phyloP scores from a whole-genome alignment of 23 tunicate genomes.

The Diplosoma virens region DNA sequence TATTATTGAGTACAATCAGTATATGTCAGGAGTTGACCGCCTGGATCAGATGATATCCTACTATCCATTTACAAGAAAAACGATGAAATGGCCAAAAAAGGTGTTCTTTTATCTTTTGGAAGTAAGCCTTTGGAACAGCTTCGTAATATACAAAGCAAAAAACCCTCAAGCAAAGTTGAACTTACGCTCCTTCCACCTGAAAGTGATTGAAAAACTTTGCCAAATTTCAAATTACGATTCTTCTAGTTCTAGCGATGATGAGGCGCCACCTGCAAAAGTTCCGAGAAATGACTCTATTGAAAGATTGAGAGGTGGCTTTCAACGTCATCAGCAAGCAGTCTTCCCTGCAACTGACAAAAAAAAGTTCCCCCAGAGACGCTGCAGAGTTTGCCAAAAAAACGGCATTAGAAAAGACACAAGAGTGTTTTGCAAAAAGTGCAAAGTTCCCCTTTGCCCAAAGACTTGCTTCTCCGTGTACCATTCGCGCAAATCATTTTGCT shows the following conservation, averaged over 20 bases:
- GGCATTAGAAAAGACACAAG: constrained; percentile 29
- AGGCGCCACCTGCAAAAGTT: constrained; percentile 17
- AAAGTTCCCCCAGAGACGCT: constrained; percentile 22
- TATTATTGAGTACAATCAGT: constrained; percentile 28
- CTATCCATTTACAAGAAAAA: constrained; percentile 29
- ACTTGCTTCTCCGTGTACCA: constrained; percentile 1
- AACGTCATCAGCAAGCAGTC: constrained; percentile 25
- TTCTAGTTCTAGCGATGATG: constrained; percentile 15
- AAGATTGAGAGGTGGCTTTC: constrained; percentile 28
- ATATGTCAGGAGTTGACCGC: constrained; percentile 31
- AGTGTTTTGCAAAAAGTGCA: constrained; percentile 17
- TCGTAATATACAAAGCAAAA: constrained; percentile 15
- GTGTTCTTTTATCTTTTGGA: constrained; percentile 22
- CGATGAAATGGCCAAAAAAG: constrained; percentile 20
- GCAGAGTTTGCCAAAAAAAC: constrained; percentile 29
- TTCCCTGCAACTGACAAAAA: constrained; percentile 18
- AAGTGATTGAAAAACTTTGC: constrained; percentile 27
- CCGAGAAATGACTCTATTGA: constrained; percentile 20
- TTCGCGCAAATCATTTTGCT: constrained; percentile 8
- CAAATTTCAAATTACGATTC: constrained; percentile 23
- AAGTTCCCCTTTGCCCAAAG: background rate
- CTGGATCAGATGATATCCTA: constrained; percentile 34
- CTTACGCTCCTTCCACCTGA: background rate
- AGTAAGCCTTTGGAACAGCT: constrained; percentile 17
- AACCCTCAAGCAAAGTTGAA: background rate